phyloP scores from a whole-genome alignment of 1,140 invertebrate species.

The Brachionus angularis region DNA sequence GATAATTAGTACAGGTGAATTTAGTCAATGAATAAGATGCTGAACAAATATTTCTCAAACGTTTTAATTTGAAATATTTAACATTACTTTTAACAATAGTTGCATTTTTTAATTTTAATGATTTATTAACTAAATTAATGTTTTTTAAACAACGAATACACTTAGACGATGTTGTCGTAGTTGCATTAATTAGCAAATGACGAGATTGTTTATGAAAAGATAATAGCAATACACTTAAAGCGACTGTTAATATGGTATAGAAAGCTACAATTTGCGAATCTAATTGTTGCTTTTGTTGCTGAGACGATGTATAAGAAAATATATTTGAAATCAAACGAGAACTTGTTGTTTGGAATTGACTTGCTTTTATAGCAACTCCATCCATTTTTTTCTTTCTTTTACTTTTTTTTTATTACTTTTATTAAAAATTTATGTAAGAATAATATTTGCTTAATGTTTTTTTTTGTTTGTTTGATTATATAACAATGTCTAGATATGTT shows the following conservation, averaged over 20 bases:
- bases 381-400: slow-evolving; percentile 21
- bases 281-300: slow-evolving; percentile 26
- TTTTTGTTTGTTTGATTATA: no score
- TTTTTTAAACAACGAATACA: slow-evolving; percentile 31
- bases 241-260: slow-evolving; percentile 34
- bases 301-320: slow-evolving; percentile 9
- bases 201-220: slow-evolving; percentile 34
- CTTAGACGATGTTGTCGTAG: slow-evolving; percentile 7
- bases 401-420: background rate
- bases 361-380: slow-evolving; percentile 36
- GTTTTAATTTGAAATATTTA: slow-evolving; percentile 23
- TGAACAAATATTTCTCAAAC: no score
- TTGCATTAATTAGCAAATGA: slow-evolving; percentile 20
- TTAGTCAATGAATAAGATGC: background rate
- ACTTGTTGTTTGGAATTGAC: background rate
- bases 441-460: no score
- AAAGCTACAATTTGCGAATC: slow-evolving; percentile 40
- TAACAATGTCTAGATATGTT: no score
- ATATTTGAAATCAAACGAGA: slow-evolving; percentile 1
- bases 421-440: slow-evolving; percentile 17
- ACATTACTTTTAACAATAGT: no score
- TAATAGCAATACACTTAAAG: slow-evolving; percentile 10
- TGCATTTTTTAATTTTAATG: slow-evolving; percentile 8
- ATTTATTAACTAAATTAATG: slow-evolving; percentile 8
- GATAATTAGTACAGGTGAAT: slow-evolving; percentile 14